Percentiles rank a stretch among this genome's conserved stretches.
These are phyloP conservation scores for Dryobota labecula DNA, from an alignment of 2,888 invertebrate species.

Conservation along the genomic window DNA sequence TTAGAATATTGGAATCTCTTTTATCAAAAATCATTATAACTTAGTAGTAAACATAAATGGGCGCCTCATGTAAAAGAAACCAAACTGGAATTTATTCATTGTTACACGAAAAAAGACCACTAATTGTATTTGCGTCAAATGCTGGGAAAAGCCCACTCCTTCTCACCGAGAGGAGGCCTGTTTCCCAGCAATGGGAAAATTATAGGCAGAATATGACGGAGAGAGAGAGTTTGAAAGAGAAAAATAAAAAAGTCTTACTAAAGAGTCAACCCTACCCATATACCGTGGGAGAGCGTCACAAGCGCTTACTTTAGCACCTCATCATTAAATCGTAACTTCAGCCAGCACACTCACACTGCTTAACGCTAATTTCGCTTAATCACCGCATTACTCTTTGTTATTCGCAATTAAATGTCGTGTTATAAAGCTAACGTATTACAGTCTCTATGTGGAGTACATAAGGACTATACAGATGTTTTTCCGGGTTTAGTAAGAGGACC, in stretches of 20 bases:
- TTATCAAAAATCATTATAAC: no score
- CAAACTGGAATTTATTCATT: no score
- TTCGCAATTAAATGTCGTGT: constrained; percentile 15
- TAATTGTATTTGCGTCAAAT: no score
- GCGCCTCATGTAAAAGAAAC: no score
- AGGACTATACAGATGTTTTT: constrained; percentile 19
- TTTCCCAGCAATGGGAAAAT: no score
- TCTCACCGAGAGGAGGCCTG: no score
- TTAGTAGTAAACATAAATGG: no score
- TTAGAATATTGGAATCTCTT: no score
- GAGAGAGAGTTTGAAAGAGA: not conserved
- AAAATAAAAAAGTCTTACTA: not conserved
- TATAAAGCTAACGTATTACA: not conserved
- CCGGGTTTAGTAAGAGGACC: constrained; percentile 32
- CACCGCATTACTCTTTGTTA: constrained; percentile 41
- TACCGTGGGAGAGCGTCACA: constrained; percentile 32
- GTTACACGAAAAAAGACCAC: no score
- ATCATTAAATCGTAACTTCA: constrained; percentile 52
- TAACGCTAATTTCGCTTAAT: constrained; percentile 38
- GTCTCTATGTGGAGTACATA: constrained; percentile 5
- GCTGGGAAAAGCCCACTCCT: no score
- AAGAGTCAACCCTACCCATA: constrained; percentile 35
- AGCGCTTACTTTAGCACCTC: constrained; percentile 29
- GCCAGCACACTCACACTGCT: constrained; percentile 16
- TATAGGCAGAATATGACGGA: no score